Percentiles rank a stretch among this genome's conserved stretches.
Conservation (phyloP, 2,113 vertebrate species). For the Alectura lathami region DNA sequence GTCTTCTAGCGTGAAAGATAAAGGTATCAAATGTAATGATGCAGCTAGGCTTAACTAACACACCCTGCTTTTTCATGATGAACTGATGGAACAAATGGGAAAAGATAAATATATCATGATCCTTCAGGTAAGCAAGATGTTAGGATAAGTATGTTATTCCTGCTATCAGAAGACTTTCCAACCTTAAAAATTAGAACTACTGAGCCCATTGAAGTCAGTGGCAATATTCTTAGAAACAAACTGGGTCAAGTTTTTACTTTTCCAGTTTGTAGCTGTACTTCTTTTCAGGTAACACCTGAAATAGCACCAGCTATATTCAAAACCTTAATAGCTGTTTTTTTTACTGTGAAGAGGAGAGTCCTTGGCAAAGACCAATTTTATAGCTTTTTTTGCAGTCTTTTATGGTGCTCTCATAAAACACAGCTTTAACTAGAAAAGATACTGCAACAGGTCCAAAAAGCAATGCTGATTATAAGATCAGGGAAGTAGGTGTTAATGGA, state of each 20-base stretch:
- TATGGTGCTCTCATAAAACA: neutral
- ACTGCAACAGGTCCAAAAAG: neutral
- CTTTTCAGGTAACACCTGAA: slow-evolving; percentile 3
- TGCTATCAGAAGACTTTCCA: neutral
- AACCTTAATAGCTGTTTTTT: slow-evolving; percentile 16
- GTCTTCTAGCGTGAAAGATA: neutral
- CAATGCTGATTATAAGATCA: neutral
- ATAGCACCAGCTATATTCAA: slow-evolving; percentile 25
- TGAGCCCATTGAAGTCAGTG: neutral
- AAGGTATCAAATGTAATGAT: neutral
- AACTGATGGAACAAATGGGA: neutral
- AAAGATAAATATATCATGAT: neutral
- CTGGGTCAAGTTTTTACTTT: neutral
- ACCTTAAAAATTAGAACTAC: neutral
- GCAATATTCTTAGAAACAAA: slow-evolving; percentile 9
- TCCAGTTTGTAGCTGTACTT: neutral
- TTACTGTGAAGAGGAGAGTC: neutral
- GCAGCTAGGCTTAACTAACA: neutral
- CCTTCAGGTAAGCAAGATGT: neutral
- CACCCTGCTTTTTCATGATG: neutral
- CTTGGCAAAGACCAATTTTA: slow-evolving; percentile 16
- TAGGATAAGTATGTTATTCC: neutral
- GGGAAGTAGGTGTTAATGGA: neutral
- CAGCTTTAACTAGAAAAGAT: neutral
- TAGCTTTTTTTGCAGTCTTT: slow-evolving; percentile 4